Conservation (phyloP, 2,113 vertebrate species). For the Pseudolaguvia tuberculata region DNA sequence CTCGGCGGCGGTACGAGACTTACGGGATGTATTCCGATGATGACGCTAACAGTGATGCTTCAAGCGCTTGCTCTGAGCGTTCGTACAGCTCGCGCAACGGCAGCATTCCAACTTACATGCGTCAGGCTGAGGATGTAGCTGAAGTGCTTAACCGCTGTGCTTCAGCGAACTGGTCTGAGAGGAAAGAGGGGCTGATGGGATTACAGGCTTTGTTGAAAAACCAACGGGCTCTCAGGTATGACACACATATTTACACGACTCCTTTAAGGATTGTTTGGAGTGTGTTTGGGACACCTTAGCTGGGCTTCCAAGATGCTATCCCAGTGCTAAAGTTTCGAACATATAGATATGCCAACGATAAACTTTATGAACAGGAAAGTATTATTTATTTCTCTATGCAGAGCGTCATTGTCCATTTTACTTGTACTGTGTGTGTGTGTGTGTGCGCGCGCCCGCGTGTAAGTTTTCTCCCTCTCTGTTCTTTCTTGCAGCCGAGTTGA, state of each 20-base stretch:
- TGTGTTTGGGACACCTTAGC: background rate
- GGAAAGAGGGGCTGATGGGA: slow-evolving; percentile 91
- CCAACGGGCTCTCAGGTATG: slow-evolving; percentile 88
- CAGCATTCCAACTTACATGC: slow-evolving; percentile 91
- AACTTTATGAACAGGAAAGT: background rate
- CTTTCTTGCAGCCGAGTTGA: slow-evolving; percentile 82
- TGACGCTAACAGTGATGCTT: slow-evolving; percentile 94
- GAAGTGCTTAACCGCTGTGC: slow-evolving; percentile 95
- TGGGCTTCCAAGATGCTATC: background rate
- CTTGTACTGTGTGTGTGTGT: background rate
- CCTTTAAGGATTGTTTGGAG: background rate
- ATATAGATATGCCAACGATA: background rate
- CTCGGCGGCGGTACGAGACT: slow-evolving; percentile 84
- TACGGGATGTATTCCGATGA: slow-evolving; percentile 94
- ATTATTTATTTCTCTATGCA: background rate
- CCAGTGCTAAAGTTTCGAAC: background rate
- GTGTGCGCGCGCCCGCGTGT: too few relatives aligned
- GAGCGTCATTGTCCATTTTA: background rate
- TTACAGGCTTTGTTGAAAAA: slow-evolving; percentile 89
- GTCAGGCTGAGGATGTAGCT: slow-evolving; percentile 92
- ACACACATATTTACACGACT: background rate
- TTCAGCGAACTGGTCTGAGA: slow-evolving; percentile 95
- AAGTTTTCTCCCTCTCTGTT: background rate
- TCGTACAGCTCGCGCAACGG: slow-evolving; percentile 94
- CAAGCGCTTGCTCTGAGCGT: slow-evolving; percentile 91